Conservation (phyloP, 2,888 invertebrate genomes). For the Podotricha telesiphe region DNA sequence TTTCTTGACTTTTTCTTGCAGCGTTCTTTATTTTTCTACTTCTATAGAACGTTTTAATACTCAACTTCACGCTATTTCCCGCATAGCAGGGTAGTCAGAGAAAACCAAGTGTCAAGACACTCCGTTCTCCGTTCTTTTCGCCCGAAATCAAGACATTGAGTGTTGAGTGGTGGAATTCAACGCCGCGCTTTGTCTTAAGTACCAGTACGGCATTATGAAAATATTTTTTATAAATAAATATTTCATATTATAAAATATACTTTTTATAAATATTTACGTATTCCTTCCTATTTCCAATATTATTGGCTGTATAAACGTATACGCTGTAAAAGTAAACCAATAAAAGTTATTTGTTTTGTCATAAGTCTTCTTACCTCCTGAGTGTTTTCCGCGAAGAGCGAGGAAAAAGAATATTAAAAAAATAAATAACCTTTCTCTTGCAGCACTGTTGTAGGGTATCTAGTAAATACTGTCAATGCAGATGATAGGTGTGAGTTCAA, state of each 20-base stretch:
- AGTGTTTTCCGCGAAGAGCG: constrained; percentile 2
- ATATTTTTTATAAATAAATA: too few relatives aligned
- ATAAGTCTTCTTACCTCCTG: constrained; percentile 11
- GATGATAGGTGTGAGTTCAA: too few relatives aligned
- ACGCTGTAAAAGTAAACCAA: constrained; percentile 7
- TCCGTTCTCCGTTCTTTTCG: too few relatives aligned
- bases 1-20: neutral
- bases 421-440: neutral
- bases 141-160: too few relatives aligned
- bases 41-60: neutral
- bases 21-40: neutral
- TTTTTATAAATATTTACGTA: neutral
- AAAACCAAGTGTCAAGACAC: too few relatives aligned
- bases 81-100: too few relatives aligned
- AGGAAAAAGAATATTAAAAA: constrained; percentile 1
- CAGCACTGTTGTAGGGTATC: neutral
- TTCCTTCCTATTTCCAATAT: neutral
- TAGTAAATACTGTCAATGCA: neutral
- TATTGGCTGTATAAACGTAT: neutral
- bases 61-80: too few relatives aligned
- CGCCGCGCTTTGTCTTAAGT: too few relatives aligned
- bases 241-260: too few relatives aligned
- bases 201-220: too few relatives aligned
- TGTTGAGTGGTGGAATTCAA: too few relatives aligned
- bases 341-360: constrained; percentile 13